These are phyloP conservation scores for Drosophila pandora DNA, from an alignment of 1,140 invertebrate genomes.

Conservation along the genomic window DNA sequence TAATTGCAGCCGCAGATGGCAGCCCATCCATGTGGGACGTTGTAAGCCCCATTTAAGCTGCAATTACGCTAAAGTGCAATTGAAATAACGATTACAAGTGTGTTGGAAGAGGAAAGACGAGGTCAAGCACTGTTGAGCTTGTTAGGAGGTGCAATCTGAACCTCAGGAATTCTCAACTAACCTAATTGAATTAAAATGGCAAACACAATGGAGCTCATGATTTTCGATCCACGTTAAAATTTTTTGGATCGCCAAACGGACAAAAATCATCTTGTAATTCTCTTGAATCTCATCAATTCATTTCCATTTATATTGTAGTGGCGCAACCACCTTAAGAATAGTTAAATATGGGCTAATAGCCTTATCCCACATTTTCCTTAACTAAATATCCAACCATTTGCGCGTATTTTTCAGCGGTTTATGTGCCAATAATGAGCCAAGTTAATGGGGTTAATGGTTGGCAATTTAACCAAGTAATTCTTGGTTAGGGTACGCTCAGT, in stretches of 20 bases:
- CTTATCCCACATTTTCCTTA: constrained; percentile 13
- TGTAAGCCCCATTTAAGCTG: constrained; percentile 37
- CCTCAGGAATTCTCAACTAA: not conserved
- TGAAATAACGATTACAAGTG: constrained; percentile 42
- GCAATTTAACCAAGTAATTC: not conserved
- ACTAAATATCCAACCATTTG: constrained; percentile 19
- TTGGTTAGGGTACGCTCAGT: not conserved
- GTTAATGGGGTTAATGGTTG: constrained; percentile 37
- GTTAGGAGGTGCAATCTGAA: constrained; percentile 8
- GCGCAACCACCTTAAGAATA: not conserved
- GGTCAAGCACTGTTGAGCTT: constrained; percentile 5
- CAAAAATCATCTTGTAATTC: not conserved
- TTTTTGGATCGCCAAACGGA: constrained; percentile 6
- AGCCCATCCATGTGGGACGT: constrained; percentile 8
- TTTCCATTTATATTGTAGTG: not conserved
- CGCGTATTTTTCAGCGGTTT: constrained; percentile 17
- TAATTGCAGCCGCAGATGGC: not conserved
- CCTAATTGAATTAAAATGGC: constrained; percentile 47
- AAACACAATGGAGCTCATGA: constrained; percentile 3
- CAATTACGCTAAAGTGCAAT: constrained; percentile 61
- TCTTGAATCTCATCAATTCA: too few relatives aligned
- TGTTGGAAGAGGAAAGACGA: constrained; percentile 3
- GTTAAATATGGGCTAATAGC: not conserved
- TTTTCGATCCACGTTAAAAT: constrained; percentile 8
- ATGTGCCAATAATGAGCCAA: constrained; percentile 21